Conservation (phyloP, 2,888 invertebrate genomes). For the Caenorhabditis sulstoni region DNA sequence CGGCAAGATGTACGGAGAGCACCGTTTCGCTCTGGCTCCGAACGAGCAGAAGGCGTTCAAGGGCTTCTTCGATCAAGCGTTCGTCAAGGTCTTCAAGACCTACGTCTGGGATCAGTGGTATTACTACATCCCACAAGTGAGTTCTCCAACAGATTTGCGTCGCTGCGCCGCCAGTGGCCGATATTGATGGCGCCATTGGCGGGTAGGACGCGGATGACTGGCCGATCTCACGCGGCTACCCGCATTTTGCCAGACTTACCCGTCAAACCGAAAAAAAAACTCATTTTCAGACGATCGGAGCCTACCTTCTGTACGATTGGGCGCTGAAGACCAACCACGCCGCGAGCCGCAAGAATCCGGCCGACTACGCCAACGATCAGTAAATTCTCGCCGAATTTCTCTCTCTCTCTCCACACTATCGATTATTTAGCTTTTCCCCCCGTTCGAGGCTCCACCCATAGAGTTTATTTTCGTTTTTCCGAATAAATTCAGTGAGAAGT, state of each 20-base stretch:
- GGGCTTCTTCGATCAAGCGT: conserved; percentile 75
- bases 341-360: conserved; percentile 76
- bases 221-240: too few species aligned
- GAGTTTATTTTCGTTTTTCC: too few species aligned
- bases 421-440: too few species aligned
- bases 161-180: too few species aligned
- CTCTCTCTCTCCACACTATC: too few species aligned
- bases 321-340: conserved; percentile 75
- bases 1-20: conserved; percentile 79
- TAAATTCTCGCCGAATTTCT: conserved; percentile 41
- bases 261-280: not conserved
- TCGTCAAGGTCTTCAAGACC: conserved; percentile 72
- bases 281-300: conserved; percentile 60
- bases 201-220: too few species aligned
- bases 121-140: conserved; percentile 74
- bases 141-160: not conserved
- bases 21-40: conserved; percentile 76
- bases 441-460: too few species aligned
- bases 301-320: conserved; percentile 77
- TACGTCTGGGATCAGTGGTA: conserved; percentile 77
- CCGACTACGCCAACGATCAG: conserved; percentile 77
- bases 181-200: too few species aligned
- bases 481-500: too few species aligned
- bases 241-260: too few species aligned
- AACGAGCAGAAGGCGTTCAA: conserved; percentile 78